A percentile compares a stretch with the other conserved stretches of the same genome.
These are phyloP conservation scores for Trichomalopsis sarcophagae DNA, from an alignment of 1,140 invertebrate species.

Conservation along the genomic window DNA sequence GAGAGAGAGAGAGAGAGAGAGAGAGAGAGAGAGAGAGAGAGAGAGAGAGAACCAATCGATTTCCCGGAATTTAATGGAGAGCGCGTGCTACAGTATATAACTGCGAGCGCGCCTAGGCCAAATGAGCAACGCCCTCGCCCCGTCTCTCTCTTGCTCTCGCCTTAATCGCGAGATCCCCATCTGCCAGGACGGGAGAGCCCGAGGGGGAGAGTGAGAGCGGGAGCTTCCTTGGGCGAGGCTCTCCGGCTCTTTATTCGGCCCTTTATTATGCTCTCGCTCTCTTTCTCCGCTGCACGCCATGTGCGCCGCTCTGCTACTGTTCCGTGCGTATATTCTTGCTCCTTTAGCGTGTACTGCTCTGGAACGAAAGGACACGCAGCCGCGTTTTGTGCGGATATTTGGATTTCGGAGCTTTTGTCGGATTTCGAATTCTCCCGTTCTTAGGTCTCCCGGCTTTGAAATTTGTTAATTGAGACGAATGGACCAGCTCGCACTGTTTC, in stretches of 20 bases:
- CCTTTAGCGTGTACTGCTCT: background rate
- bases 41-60: constrained; percentile 58
- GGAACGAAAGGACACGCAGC: background rate
- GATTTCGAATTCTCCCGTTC: background rate
- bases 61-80: constrained; percentile 64
- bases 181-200: constrained; percentile 17
- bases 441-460: too few relatives aligned
- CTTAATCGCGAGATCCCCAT: constrained; percentile 25
- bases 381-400: background rate
- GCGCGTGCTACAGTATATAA: background rate
- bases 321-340: background rate
- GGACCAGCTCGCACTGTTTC: too few relatives aligned
- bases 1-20: too few relatives aligned
- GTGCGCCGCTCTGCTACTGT: background rate
- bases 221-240: background rate
- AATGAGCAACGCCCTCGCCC: constrained; percentile 70
- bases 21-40: too few relatives aligned
- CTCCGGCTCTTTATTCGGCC: constrained; percentile 10
- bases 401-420: background rate
- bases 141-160: constrained; percentile 18
- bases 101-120: constrained; percentile 49
- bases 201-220: background rate
- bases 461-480: too few relatives aligned
- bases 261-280: background rate
- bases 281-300: too few relatives aligned